phyloP scores from a whole-genome alignment of 2,113 vertebrate species.

The Phrynosoma blainvillii region DNA sequence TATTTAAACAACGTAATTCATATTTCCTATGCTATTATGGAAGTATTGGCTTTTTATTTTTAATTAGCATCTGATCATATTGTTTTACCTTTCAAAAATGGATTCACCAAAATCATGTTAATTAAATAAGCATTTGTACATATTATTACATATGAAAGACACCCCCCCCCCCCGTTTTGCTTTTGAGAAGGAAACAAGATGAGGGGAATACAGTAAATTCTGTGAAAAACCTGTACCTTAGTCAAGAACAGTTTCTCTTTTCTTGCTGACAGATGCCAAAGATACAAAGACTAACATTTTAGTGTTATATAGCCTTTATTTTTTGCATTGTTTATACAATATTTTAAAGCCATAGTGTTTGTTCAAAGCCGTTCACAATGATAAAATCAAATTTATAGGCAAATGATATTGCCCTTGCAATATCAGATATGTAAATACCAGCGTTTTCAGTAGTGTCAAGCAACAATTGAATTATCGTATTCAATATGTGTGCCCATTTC shows the following conservation, averaged over 20 bases:
- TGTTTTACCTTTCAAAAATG: conserved; percentile 62
- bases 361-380: neutral
- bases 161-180: neutral
- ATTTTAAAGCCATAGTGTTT: neutral
- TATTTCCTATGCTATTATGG: conserved; percentile 63
- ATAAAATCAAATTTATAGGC: neutral
- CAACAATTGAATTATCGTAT: neutral
- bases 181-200: neutral
- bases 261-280: neutral
- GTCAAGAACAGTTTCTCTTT: neutral
- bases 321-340: neutral
- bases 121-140: conserved; percentile 52
- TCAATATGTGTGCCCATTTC: neutral
- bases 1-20: conserved; percentile 68
- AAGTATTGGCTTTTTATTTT: conserved; percentile 63
- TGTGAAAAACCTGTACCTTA: neutral
- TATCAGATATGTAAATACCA: neutral
- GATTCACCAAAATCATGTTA: conserved; percentile 51
- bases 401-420: neutral
- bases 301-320: neutral
- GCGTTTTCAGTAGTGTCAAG: neutral
- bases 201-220: neutral
- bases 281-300: neutral
- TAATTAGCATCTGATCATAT: conserved; percentile 64
- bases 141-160: conserved; percentile 1